Conservation (phyloP, 1,140 invertebrate species). For the Galendromus occidentalis region DNA sequence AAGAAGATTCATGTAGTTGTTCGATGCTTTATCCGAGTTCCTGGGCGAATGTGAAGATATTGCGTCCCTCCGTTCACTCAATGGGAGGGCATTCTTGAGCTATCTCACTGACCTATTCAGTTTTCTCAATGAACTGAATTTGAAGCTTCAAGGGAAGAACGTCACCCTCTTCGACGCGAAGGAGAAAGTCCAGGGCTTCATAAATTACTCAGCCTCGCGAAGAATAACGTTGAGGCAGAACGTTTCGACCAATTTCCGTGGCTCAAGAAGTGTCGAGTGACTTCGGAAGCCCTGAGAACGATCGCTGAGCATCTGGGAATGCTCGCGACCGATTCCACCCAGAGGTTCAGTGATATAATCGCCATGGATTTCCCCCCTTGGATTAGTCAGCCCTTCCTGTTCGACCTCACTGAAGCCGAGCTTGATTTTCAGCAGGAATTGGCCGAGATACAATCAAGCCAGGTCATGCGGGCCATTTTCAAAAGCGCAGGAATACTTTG, state of each 20-base stretch:
- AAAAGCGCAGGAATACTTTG: too few relatives aligned
- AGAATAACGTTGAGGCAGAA: too few relatives aligned
- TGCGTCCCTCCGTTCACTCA: not conserved
- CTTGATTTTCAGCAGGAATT: too few relatives aligned
- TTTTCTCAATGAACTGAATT: not conserved
- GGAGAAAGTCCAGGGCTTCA: slow-evolving; percentile 13
- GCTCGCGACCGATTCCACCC: slow-evolving; percentile 14
- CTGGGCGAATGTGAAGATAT: slow-evolving; percentile 14
- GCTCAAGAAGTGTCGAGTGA: slow-evolving; percentile 1
- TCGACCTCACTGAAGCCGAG: too few relatives aligned
- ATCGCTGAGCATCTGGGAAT: slow-evolving; percentile 14
- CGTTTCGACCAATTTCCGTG: slow-evolving; percentile 13
- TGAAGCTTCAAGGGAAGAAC: slow-evolving; percentile 16
- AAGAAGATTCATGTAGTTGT: slow-evolving; percentile 13
- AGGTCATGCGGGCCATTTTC: too few relatives aligned
- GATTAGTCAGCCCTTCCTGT: too few relatives aligned
- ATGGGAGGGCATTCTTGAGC: slow-evolving; percentile 16
- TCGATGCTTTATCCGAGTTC: slow-evolving; percentile 14
- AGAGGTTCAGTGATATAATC: too few relatives aligned
- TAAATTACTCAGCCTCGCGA: slow-evolving; percentile 11
- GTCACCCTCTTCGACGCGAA: slow-evolving; percentile 17
- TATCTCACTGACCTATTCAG: slow-evolving; percentile 16
- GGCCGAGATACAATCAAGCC: too few relatives aligned
- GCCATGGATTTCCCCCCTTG: too few relatives aligned
- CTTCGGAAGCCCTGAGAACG: not conserved